Conservation (phyloP, 2,888 invertebrate species). For the Nymphalis urticae region DNA sequence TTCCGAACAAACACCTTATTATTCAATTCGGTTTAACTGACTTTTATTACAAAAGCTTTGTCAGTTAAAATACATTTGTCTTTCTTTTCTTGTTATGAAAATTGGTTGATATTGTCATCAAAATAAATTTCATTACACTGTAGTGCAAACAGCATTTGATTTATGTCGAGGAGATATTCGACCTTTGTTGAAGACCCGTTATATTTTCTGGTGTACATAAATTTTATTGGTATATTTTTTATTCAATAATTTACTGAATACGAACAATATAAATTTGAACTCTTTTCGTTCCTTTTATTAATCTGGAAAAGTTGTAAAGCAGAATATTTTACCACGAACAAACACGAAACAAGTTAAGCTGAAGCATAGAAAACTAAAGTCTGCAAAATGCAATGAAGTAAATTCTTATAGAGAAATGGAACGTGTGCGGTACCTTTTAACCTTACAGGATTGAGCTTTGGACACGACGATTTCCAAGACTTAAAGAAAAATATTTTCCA, state of each 20-base stretch:
- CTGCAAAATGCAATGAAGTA: not conserved
- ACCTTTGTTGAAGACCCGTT: no score
- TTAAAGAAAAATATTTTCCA: not conserved
- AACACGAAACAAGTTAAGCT: no score
- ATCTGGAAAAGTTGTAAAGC: not conserved
- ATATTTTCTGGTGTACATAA: no score
- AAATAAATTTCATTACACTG: not conserved
- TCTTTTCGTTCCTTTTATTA: no score
- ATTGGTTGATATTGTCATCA: not conserved
- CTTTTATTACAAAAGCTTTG: slow-evolving; percentile 2
- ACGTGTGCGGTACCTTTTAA: not conserved
- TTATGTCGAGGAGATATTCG: no score
- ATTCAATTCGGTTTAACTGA: not conserved
- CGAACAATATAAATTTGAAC: no score
- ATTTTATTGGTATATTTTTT: no score
- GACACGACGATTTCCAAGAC: not conserved
- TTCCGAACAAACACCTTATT: slow-evolving; percentile 2
- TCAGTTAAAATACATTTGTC: not conserved
- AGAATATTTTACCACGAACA: not conserved
- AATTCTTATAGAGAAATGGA: not conserved
- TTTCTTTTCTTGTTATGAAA: not conserved
- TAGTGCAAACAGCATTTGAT: not conserved
- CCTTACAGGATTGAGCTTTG: not conserved
- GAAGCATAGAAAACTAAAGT: not conserved
- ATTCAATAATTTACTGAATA: no score